phyloP scores from a whole-genome alignment of 2,113 vertebrate species.

The Pollimyrus isidori region DNA sequence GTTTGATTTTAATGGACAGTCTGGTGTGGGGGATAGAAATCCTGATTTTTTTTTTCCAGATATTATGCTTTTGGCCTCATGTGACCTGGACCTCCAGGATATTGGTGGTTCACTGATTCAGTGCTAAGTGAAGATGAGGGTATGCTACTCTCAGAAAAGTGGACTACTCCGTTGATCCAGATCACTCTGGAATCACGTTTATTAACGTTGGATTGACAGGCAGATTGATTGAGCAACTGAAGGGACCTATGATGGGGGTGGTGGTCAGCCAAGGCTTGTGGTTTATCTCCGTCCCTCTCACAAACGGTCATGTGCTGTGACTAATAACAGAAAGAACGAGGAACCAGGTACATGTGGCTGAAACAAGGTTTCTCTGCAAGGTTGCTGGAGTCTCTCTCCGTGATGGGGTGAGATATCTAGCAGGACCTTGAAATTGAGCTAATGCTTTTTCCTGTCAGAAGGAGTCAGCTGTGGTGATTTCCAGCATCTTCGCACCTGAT shows the following conservation, averaged over 20 bases:
- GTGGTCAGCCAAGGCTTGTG: not conserved
- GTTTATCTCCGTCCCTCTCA: not conserved
- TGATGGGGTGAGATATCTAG: not conserved
- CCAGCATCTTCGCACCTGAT: not conserved
- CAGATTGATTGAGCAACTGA: not conserved
- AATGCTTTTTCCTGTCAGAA: not conserved
- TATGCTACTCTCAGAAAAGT: not conserved
- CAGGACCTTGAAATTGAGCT: not conserved
- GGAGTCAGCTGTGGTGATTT: not conserved
- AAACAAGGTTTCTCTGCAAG: not conserved
- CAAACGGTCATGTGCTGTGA: not conserved
- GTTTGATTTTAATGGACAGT: not conserved
- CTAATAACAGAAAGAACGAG: not conserved
- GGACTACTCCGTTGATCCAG: not conserved
- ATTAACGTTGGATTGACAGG: not conserved
- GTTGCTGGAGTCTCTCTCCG: not conserved
- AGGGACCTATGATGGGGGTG: not conserved
- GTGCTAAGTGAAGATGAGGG: not conserved
- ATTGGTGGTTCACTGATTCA: not conserved
- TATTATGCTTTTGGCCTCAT: not conserved
- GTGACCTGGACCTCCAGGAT: not conserved
- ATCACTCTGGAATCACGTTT: not conserved
- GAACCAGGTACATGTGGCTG: not conserved
- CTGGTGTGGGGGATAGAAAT: not conserved
- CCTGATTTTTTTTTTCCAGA: not conserved